These are phyloP conservation scores for Echiichthys vipera DNA, from an alignment of 2,797 vertebrate genomes.

Conservation along the genomic window DNA sequence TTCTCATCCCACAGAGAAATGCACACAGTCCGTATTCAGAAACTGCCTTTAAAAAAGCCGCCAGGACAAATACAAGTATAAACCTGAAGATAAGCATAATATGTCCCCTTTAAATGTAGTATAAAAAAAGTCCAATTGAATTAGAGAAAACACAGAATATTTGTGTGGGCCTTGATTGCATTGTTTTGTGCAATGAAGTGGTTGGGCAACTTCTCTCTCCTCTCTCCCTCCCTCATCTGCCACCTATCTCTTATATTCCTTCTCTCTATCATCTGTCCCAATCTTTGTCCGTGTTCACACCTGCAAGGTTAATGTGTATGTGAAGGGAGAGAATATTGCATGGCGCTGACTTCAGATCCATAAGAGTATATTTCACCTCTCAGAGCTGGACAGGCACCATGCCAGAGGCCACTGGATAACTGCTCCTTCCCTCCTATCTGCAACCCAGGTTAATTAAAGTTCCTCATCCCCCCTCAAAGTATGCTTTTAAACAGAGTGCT, in stretches of 20 bases:
- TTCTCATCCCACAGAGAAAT: too few species aligned
- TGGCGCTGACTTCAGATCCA: conserved; percentile 72
- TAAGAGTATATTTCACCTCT: conserved; percentile 79
- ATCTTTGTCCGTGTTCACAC: conserved; percentile 62
- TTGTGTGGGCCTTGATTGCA: conserved; percentile 6
- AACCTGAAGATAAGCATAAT: too few species aligned
- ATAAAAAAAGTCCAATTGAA: neutral
- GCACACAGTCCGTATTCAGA: too few species aligned
- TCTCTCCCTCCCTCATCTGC: conserved; percentile 2
- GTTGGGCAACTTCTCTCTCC: neutral
- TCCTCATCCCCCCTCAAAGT: conserved; percentile 73
- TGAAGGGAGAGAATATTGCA: conserved; percentile 60
- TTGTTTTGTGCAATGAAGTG: conserved; percentile 34
- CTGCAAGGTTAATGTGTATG: conserved; percentile 79
- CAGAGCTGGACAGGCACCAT: conserved; percentile 60
- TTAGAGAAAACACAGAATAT: conserved; percentile 9
- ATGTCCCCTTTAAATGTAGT: neutral
- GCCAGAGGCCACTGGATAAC: conserved; percentile 77
- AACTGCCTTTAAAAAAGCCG: too few species aligned
- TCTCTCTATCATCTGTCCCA: conserved; percentile 43
- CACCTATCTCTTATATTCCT: conserved; percentile 30
- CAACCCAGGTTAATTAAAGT: conserved; percentile 81
- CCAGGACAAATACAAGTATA: too few species aligned
- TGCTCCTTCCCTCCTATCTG: conserved; percentile 63
- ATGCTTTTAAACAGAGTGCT: conserved; percentile 84